Percentiles rank a stretch among this genome's conserved stretches.
phyloP scores from a whole-genome alignment of 2,797 vertebrate species.

The Propithecus deckenii region DNA sequence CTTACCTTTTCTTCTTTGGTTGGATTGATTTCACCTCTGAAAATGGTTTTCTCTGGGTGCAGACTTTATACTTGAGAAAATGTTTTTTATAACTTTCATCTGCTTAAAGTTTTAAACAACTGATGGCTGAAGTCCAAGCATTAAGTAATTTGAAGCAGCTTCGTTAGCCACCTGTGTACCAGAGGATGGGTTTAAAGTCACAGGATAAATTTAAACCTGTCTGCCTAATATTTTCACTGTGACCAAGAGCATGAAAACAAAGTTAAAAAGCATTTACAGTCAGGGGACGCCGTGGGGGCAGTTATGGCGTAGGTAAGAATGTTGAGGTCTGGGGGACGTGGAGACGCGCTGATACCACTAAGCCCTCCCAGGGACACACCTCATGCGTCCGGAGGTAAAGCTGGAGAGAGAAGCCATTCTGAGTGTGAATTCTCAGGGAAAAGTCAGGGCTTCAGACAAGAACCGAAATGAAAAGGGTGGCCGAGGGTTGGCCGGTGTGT shows the following conservation, averaged over 20 bases:
- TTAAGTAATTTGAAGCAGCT: not conserved
- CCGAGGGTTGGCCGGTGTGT: not conserved
- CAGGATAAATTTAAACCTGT: not conserved
- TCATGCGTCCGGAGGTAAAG: not conserved
- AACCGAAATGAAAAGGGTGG: not conserved
- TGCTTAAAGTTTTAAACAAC: conserved; percentile 6
- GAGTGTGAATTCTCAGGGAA: not conserved
- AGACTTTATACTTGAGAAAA: not conserved
- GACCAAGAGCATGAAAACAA: not conserved
- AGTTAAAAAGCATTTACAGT: not conserved
- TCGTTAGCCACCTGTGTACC: not conserved
- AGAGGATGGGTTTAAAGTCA: not conserved
- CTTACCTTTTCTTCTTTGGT: not conserved
- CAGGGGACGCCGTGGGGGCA: not conserved
- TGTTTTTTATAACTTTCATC: not conserved
- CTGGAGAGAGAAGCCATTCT: not conserved
- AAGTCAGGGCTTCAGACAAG: not conserved
- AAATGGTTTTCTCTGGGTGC: not conserved
- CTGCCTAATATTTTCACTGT: not conserved
- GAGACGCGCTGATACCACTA: not conserved
- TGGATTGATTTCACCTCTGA: not conserved
- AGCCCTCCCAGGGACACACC: not conserved
- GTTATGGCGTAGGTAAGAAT: accelerated
- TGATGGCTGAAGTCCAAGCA: not conserved
- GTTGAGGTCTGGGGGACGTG: not conserved